Evolutionary conservation across 2,888 invertebrate genomes (phyloP).

Genomic region (Parnassius mnemosyne): DNA sequence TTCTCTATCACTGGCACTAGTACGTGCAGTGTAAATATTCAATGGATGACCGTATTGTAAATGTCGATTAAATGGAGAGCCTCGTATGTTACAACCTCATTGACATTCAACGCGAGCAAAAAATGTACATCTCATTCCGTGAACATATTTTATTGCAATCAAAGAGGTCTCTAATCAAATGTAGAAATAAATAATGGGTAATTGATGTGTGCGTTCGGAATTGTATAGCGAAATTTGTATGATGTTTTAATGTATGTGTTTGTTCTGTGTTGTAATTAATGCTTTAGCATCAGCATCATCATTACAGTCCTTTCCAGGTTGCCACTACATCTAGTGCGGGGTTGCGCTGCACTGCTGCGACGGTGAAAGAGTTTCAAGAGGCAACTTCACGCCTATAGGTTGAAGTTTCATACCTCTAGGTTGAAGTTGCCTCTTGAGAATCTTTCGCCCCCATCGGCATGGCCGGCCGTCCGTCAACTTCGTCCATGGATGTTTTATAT

Average conservation of each 20-base stretch:
- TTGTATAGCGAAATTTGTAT: slow-evolving; percentile 10
- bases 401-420: too few species aligned
- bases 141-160: slow-evolving; percentile 20
- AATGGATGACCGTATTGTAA: slow-evolving; percentile 1
- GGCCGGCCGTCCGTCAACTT: not conserved
- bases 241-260: slow-evolving; percentile 1
- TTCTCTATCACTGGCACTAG: too few species aligned
- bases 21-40: slow-evolving; percentile 10
- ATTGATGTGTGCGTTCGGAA: slow-evolving; percentile 3
- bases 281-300: too few species aligned
- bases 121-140: slow-evolving; percentile 10
- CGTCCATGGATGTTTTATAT: too few species aligned
- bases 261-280: too few species aligned
- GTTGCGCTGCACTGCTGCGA: too few species aligned
- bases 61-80: slow-evolving; percentile 7
- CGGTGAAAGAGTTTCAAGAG: too few species aligned
- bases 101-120: slow-evolving; percentile 5
- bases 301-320: too few species aligned
- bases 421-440: too few species aligned
- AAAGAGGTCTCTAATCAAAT: slow-evolving; percentile 11
- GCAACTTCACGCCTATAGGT: too few species aligned
- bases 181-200: slow-evolving; percentile 12
- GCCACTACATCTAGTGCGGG: too few species aligned
- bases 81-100: slow-evolving; percentile 12
- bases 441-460: too few species aligned